Percentiles rank a stretch among this genome's conserved stretches.
Conservation (phyloP, 2,113 vertebrate genomes). For the Urocolius indicus region DNA sequence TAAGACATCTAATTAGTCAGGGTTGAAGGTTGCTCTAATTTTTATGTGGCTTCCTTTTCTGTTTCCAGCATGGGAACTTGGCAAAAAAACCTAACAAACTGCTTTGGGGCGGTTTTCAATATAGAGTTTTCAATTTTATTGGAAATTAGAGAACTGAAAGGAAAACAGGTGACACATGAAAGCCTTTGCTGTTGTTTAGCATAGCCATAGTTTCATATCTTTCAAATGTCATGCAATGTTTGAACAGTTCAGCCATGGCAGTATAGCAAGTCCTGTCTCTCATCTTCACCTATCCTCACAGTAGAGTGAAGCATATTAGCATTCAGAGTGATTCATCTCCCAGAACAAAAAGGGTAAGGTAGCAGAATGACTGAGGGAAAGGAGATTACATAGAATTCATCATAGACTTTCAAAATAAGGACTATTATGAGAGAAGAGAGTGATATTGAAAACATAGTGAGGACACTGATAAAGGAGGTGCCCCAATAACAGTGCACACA, state of each 20-base stretch:
- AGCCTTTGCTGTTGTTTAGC: constrained; percentile 21
- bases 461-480: background rate
- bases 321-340: background rate
- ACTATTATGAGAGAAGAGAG: background rate
- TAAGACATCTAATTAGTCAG: background rate
- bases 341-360: constrained; percentile 16
- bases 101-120: background rate
- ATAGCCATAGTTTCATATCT: background rate
- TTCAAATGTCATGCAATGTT: background rate
- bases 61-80: background rate
- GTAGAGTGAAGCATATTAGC: background rate
- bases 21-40: background rate
- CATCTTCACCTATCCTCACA: background rate
- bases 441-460: background rate
- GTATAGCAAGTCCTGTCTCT: background rate
- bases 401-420: background rate
- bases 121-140: background rate
- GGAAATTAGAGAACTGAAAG: background rate
- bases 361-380: background rate
- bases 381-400: background rate
- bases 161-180: constrained; percentile 2
- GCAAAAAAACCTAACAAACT: background rate
- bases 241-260: background rate
- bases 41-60: background rate
- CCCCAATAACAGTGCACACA: background rate